These are phyloP conservation scores for Andrena bucephala DNA, from an alignment of 2,888 invertebrate species.

Conservation along the genomic window DNA sequence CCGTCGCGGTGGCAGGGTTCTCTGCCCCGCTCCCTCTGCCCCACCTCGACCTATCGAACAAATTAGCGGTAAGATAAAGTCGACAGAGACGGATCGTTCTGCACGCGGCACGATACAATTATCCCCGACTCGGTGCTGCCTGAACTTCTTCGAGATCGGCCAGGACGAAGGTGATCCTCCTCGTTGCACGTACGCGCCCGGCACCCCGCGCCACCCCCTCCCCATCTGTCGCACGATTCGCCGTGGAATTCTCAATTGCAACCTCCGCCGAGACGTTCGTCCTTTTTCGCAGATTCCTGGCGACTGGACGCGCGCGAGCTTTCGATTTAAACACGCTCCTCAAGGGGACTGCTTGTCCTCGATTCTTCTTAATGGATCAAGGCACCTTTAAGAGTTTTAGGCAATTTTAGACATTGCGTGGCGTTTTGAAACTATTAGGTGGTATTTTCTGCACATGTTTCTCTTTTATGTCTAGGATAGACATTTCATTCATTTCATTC, in stretches of 20 bases:
- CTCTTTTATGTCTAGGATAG: no score
- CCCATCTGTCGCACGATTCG: not conserved
- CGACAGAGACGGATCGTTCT: conserved; percentile 83
- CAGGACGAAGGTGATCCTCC: conserved; percentile 4
- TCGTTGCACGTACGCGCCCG: no score
- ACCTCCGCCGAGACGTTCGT: not conserved
- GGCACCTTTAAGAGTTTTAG: no score
- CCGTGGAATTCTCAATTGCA: not conserved
- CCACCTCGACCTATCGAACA: conserved; percentile 76
- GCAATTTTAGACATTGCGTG: no score
- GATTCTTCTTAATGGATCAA: no score
- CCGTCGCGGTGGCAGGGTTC: conserved; percentile 22
- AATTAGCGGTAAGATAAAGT: conserved; percentile 83
- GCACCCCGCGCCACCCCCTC: not conserved
- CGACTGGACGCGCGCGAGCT: not conserved
- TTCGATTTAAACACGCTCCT: not conserved
- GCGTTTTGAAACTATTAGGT: no score
- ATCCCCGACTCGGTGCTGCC: conserved; percentile 62
- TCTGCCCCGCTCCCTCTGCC: not conserved
- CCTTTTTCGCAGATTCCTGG: not conserved
- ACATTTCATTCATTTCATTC: no score
- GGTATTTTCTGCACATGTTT: no score
- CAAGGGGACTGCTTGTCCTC: not conserved
- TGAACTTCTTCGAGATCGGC: conserved; percentile 31
- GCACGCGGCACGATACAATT: conserved; percentile 79